Evolutionary conservation across 2,113 vertebrate species (phyloP), one percentile per base, ranked within the genome.

Genomic region (Muntiacus reevesi): DNA sequence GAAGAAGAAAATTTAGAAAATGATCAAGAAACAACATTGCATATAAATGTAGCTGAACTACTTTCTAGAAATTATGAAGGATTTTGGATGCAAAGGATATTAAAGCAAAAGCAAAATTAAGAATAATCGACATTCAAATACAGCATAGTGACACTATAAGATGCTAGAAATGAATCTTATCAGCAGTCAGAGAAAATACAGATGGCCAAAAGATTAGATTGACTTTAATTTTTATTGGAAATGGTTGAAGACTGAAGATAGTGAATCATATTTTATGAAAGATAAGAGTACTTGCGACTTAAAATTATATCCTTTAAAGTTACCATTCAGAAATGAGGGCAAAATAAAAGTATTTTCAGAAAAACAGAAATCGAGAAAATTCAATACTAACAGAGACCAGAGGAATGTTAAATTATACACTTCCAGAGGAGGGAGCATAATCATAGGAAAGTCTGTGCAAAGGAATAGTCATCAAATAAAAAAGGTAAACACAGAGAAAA

Each of bases 291-390:
- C 36, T 94, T 71, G 40, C 9, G 81, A 4, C 25, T 30, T 82
- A 62, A 15, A 93, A 74, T 57, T 82, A 50, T 64, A 76, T 30
- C 23, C 21, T 83, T 14, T 43, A 87, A 89, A 57, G 10, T 52
- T 82, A 43, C 15, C 8, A 33, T 92, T 88, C 40, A 93, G 50
- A 89, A 64, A 50, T n/a, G 6, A 89, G 27, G 89, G 21, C 33
- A 89, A 91, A 97, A 43, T 45, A 76, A 83, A 93, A 16, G n/a
- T 92, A 43, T 64, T 91, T 91, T 94, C 45, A 96, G 59, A 50
- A 82, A 83, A 81, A 82, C 27, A 30, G 36, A 90, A 87, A 52
- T n/a, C n/a, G 6, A 62, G 54, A 84, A 23, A 91, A 89, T 88
- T 83, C 23, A 91, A 8, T 15, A 92, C 10, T 10, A 36, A 67